Evolutionary conservation across 2,888 invertebrate genomes (phyloP).

Genomic region (Synanthedon tipuliformis): DNA sequence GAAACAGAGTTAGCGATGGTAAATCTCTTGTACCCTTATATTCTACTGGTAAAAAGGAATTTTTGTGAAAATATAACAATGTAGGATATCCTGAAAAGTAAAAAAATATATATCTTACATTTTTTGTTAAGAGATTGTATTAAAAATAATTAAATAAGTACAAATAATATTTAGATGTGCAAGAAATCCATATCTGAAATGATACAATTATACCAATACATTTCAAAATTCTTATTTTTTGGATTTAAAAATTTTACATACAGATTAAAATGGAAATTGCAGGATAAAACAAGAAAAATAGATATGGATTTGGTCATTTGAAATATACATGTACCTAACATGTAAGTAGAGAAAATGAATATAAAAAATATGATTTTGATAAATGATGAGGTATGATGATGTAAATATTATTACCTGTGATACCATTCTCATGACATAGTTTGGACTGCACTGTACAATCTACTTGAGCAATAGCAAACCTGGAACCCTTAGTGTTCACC

Average conservation of each 20-base stretch:
- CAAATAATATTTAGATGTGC: constrained; percentile 2
- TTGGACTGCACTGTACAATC: constrained; percentile 80
- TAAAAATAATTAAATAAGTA: not conserved
- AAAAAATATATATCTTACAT: not conserved
- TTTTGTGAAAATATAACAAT: constrained; percentile 80
- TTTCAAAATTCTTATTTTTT: no score
- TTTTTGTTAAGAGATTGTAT: not conserved
- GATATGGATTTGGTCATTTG: no score
- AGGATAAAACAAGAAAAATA: no score
- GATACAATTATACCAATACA: no score
- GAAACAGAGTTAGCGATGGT: constrained; percentile 79
- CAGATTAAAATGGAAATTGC: no score
- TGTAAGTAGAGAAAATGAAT: no score
- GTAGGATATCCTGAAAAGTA: constrained; percentile 71
- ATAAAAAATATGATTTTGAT: no score
- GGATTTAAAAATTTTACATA: no score
- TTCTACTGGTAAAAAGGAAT: constrained; percentile 75
- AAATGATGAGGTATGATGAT: no score
- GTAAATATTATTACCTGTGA: constrained; percentile 67
- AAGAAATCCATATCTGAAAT: no score
- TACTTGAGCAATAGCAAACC: constrained; percentile 81
- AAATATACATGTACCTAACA: no score
- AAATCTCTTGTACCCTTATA: constrained; percentile 84
- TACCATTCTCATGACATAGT: constrained; percentile 79
- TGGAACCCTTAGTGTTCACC: constrained; percentile 72